Conservation (phyloP, 2,113 vertebrate genomes). For the Xyrauchen texanus region DNA sequence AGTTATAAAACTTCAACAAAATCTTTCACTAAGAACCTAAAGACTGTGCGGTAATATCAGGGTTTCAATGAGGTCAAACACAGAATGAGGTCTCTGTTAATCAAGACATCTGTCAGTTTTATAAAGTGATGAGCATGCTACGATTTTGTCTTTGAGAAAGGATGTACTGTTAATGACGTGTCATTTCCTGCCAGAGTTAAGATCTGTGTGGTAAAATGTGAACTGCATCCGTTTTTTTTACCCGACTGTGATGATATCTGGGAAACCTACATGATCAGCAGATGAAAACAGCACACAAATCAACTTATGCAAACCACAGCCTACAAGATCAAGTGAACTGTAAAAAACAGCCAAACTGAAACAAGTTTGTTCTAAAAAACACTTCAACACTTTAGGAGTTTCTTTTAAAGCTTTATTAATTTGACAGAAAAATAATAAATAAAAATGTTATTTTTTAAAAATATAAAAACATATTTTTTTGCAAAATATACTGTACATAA, state of each 20-base stretch:
- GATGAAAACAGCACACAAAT: constrained; percentile 17
- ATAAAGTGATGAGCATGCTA: constrained; percentile 2
- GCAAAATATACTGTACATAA: not conserved
- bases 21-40: not conserved
- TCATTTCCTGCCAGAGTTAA: constrained; percentile 8
- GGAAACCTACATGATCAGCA: not conserved
- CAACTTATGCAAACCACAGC: constrained; percentile 1
- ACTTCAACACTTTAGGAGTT: not conserved
- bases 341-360: not conserved
- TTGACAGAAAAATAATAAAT: not conserved
- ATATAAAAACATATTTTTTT: not conserved
- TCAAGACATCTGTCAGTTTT: not conserved
- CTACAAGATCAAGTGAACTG: not conserved
- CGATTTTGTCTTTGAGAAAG: not conserved
- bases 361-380: not conserved
- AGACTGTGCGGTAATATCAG: not conserved
- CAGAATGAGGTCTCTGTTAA: not conserved
- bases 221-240: not conserved
- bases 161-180: not conserved
- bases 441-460: not conserved
- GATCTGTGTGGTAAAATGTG: constrained; percentile 12
- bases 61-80: not conserved
- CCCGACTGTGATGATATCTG: not conserved
- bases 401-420: no score
- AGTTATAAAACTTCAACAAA: not conserved